A percentile compares a stretch with the other conserved stretches of the same genome.
Evolutionary conservation across 2,113 vertebrate genomes (phyloP).

Genomic region (Myxocyprinus asiaticus): DNA sequence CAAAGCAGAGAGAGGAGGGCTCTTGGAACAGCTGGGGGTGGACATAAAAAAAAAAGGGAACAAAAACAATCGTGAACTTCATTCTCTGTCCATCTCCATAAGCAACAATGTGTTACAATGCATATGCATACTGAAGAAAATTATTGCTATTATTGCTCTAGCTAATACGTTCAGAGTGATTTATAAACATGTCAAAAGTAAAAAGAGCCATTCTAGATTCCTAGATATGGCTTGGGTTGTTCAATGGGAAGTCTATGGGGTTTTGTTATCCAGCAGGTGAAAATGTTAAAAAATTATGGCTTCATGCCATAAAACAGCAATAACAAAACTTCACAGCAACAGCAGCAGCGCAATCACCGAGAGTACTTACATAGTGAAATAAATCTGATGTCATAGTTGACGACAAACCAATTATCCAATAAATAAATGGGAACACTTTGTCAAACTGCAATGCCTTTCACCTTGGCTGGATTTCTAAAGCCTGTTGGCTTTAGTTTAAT

Average conservation of each 20-base stretch:
- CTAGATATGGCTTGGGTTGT: no score
- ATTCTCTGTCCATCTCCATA: not conserved
- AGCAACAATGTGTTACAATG: no score
- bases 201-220: no score
- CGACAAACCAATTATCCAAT: not conserved
- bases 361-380: not conserved
- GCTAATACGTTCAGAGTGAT: no score
- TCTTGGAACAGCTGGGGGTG: not conserved
- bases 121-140: slow-evolving; percentile 4
- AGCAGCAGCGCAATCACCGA: no score
- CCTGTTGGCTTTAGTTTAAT: not conserved
- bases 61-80: slow-evolving; percentile 28
- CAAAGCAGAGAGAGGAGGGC: slow-evolving; percentile 26
- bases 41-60: slow-evolving; percentile 11
- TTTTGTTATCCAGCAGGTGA: no score
- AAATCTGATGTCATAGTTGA: not conserved
- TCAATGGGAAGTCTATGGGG: no score
- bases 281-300: no score
- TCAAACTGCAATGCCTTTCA: not conserved
- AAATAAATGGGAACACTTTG: not conserved
- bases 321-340: not conserved
- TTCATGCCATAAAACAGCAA: not conserved
- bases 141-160: not conserved
- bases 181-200: no score
- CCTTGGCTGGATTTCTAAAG: not conserved